These are phyloP conservation scores for Harpalus rubripes DNA, from an alignment of 2,888 invertebrate species.

Conservation along the genomic window DNA sequence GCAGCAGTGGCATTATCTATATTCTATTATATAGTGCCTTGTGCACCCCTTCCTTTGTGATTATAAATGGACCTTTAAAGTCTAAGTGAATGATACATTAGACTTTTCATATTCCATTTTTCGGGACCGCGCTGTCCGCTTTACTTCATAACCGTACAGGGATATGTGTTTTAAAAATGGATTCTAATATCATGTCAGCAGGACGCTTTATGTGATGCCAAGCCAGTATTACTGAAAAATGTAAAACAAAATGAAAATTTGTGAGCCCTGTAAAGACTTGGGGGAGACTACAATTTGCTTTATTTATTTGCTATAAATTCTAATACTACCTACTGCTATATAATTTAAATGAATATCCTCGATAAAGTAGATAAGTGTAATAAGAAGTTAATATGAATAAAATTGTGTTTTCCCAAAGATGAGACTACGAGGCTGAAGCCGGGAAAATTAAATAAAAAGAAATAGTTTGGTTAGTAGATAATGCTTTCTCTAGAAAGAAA, in stretches of 20 bases:
- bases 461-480: conserved; percentile 22
- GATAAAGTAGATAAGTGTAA: not conserved
- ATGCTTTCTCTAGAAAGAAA: conserved; percentile 1
- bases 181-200: conserved; percentile 49
- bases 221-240: conserved; percentile 10
- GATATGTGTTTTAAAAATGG: conserved; percentile 52
- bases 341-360: not conserved
- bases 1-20: conserved; percentile 25
- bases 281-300: not conserved
- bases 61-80: conserved; percentile 52
- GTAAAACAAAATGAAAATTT: conserved; percentile 44
- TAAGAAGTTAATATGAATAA: conserved; percentile 32
- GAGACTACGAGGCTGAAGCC: not conserved
- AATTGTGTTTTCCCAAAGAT: not conserved
- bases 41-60: conserved; percentile 26
- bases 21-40: conserved; percentile 1
- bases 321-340: not conserved
- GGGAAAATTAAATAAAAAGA: conserved; percentile 22
- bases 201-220: conserved; percentile 19
- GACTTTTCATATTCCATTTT: conserved; percentile 34
- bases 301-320: conserved; percentile 7
- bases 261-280: conserved; percentile 13
- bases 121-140: conserved; percentile 18
- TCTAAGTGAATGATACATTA: conserved; percentile 53
- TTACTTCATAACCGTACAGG: conserved; percentile 32